phyloP scores from a whole-genome alignment of 2,888 invertebrate species.

The Serripes groenlandicus region DNA sequence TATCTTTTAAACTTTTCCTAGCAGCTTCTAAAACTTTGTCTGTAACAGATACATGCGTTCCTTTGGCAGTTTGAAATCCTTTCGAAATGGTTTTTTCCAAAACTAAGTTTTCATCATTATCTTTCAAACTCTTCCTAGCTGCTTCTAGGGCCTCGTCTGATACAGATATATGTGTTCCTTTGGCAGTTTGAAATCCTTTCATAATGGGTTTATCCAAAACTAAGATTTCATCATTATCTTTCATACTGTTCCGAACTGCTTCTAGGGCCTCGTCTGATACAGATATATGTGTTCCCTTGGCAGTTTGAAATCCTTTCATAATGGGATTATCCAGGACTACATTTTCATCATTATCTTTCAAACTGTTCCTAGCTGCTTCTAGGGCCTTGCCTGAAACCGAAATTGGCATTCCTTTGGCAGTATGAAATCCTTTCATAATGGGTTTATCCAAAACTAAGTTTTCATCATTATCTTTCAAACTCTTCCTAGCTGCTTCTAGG shows the following conservation, averaged over 20 bases:
- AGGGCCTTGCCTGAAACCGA: conserved; percentile 49
- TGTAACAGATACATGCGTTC: conserved; percentile 20
- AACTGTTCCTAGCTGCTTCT: conserved; percentile 27
- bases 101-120: background rate
- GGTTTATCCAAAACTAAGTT: background rate
- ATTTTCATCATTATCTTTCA: conserved; percentile 27
- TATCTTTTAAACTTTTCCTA: conserved; percentile 26
- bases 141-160: conserved; percentile 38
- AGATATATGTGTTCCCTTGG: conserved; percentile 39
- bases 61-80: conserved; percentile 38
- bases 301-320: conserved; percentile 45
- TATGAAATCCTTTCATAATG: conserved; percentile 50
- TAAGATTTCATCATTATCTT: background rate
- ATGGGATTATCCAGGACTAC: background rate
- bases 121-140: conserved; percentile 35
- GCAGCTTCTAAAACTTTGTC: conserved; percentile 25
- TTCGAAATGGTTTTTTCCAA: background rate
- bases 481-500: conserved; percentile 14
- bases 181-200: conserved; percentile 5
- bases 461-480: conserved; percentile 14
- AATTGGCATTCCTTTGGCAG: conserved; percentile 67
- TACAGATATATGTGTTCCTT: conserved; percentile 32
- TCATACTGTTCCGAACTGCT: background rate
- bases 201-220: background rate
- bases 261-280: conserved; percentile 47